phyloP scores from a whole-genome alignment of 2,888 invertebrate species.

The Sphaerophoria taeniata region DNA sequence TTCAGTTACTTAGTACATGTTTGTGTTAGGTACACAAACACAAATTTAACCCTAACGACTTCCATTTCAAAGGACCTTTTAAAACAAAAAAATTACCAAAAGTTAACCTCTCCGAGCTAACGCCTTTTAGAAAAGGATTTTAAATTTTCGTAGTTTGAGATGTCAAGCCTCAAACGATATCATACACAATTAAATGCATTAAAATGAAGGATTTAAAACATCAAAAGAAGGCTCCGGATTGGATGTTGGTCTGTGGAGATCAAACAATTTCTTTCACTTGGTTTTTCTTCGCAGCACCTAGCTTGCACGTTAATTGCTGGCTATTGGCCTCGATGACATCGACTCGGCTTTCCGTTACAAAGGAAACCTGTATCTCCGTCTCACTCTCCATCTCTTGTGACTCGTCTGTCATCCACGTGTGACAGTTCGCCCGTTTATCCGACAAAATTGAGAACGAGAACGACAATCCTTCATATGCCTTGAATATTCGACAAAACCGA shows the following conservation, averaged over 20 bases:
- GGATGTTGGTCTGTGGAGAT: constrained; percentile 1
- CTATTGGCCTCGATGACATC: constrained; percentile 45
- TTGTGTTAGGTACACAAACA: background rate
- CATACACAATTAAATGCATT: constrained; percentile 56
- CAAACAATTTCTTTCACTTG: constrained; percentile 24
- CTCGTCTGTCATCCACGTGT: background rate
- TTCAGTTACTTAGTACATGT: no score
- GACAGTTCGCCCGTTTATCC: background rate
- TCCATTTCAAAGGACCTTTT: background rate
- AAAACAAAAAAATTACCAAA: background rate
- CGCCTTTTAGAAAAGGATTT: constrained; percentile 29
- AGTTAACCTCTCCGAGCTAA: constrained; percentile 1
- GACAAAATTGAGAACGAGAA: background rate
- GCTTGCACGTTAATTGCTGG: constrained; percentile 65
- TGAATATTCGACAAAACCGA: constrained; percentile 69
- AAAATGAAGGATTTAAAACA: constrained; percentile 40
- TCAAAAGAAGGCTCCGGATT: constrained; percentile 19
- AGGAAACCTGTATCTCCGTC: background rate
- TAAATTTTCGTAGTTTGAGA: background rate
- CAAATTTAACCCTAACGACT: background rate
- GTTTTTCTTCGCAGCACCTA: constrained; percentile 10
- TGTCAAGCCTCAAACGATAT: constrained; percentile 5
- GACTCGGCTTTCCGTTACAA: constrained; percentile 16
- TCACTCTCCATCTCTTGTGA: background rate
- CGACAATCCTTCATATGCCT: constrained; percentile 51